Evolutionary conservation across 2,113 vertebrate species (phyloP), one percentile per base, ranked within the genome.

Genomic region (Sciurus niger): DNA sequence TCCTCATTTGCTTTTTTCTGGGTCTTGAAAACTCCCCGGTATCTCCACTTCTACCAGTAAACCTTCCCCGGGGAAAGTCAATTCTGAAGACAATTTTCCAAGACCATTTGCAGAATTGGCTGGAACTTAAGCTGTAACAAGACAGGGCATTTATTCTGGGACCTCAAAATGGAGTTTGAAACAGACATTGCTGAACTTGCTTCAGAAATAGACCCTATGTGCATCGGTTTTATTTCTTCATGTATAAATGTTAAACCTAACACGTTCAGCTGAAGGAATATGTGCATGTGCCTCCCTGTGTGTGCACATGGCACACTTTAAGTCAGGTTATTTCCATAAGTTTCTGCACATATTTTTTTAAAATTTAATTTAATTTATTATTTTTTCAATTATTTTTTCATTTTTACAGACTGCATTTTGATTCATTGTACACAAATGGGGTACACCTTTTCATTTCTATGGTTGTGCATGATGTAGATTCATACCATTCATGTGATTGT

Each of bases 71-170:
- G 98, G 97, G 98, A 99, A 97, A 98, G 93, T 97, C 97, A 94
- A 98, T 98, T 98, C 97, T 96, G 94, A 97, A 97, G 98, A 98
- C 98, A 98, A 97, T 98, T 98, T 98, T 98, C 98, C 98, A 99
- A 98, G 98, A 98, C 95, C 96, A 95, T 98, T 98, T 98, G 97
- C 94, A 98, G 98, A 98, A 98, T 97, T 98, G 98, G 98, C 98
- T 80, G 0, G 96, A 96, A 84, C 91, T 98, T 98, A 90, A 96
- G 95, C 96, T 98, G 90, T 83, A 96, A 98, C 97, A 97, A 98
- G 98, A 98, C 98, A 98, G 98, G 97, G 97, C 98, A 98, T 98
- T 98, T 98, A 98, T 98, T 98, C 98, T 97, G 97, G 97, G 98
- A 98, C 98, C 97, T 98, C 97, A 98, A 97, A 88, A 98, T 53